Evolutionary conservation across 2,113 vertebrate species (phyloP), one percentile per base, ranked within the genome.

Genomic region (Todiramphus chloris): DNA sequence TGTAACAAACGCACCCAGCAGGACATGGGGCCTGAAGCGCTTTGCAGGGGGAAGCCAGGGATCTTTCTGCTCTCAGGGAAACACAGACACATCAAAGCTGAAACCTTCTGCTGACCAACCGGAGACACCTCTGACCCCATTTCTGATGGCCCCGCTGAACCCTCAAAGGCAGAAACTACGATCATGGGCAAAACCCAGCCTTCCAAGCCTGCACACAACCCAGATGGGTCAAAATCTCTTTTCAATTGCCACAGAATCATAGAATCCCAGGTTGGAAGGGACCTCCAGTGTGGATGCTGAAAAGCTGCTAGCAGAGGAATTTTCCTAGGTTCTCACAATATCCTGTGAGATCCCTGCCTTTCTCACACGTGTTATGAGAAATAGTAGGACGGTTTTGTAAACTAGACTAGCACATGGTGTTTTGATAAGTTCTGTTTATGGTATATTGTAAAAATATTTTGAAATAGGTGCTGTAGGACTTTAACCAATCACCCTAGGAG

Each of bases 1-100:
- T 46, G n/a, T 44, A 23, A 24, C 1, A 13, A 37, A 77, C n/a
- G 6, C n/a, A 16, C 2, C 6, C 58, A 18, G 62, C 1, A 4
- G 2, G 6, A 24, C 21, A 10, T 0, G 5, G 66, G 0, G 37
- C 9, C 44, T 27, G 5, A 19, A 50, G 37, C 5, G 3, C 9
- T 28, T 35, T 6, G 9, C 35, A 10, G 6, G 37, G 60, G 25
- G 27, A 11, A 27, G 9, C 41, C 0, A 12, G 13, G 56, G 7
- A 14, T 33, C 5, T 0, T 53, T 14, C 10, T 10, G 39, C 21
- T 66, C 62, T 43, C 6, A 8, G 53, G 20, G 24, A 6, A 58
- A 37, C 16, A 50, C 64, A 41, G 35, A 41, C 18, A 24, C 1
- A 19, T 2, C 30, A 19, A 9, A 31, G 67, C 51, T 35, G 69